These are phyloP conservation scores for Thera obeliscata DNA, from an alignment of 2,888 invertebrate genomes.

Conservation along the genomic window DNA sequence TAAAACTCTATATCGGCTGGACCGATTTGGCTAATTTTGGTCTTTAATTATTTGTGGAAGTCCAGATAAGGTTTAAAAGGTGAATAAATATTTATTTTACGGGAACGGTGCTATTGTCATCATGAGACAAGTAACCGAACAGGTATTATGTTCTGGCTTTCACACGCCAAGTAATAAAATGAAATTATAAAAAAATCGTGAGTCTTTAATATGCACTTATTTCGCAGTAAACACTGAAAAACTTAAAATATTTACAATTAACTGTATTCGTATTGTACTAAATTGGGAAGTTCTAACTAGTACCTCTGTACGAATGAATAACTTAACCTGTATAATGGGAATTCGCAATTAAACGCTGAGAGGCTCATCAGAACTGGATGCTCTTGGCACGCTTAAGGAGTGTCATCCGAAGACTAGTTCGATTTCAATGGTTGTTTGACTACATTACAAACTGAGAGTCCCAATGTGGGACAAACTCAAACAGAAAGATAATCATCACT, in stretches of 20 bases:
- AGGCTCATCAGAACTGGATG: conserved; percentile 59
- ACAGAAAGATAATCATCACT: not conserved
- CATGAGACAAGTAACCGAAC: conserved; percentile 8
- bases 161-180: conserved; percentile 1
- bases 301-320: not conserved
- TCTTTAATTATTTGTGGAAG: not conserved
- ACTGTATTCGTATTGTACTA: too few species aligned
- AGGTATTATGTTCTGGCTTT: conserved; percentile 4
- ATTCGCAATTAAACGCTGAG: conserved; percentile 51
- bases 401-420: conserved; percentile 48
- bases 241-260: not conserved
- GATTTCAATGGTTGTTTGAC: conserved; percentile 35
- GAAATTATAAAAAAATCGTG: conserved; percentile 6
- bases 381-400: conserved; percentile 66
- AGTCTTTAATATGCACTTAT: conserved; percentile 9
- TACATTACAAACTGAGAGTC: conserved; percentile 4
- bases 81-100: too few species aligned
- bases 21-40: too few species aligned
- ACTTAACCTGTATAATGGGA: conserved; percentile 43
- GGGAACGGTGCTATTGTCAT: not conserved
- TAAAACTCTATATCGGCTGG: too few species aligned
- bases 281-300: too few species aligned
- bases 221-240: conserved; percentile 2
- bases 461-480: conserved; percentile 1
- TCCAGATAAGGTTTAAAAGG: too few species aligned